A percentile compares a stretch with the other conserved stretches of the same genome.
phyloP scores from a whole-genome alignment of 2,888 invertebrate genomes.

The Megastigmus dorsalis region DNA sequence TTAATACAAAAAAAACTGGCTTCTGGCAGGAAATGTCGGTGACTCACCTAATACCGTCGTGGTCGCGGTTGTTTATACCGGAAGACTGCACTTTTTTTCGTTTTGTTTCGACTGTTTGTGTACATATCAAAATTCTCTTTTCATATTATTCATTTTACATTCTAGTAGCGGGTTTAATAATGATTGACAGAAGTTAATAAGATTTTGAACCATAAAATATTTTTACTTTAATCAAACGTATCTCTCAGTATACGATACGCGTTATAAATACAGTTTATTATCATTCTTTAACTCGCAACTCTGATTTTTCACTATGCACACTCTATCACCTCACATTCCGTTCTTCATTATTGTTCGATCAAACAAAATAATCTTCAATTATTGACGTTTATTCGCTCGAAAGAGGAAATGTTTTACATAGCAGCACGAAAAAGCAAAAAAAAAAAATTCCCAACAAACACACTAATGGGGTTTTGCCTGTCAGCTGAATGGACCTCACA shows the following conservation, averaged over 20 bases:
- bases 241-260: no score
- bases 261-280: no score
- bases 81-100: conserved; percentile 10
- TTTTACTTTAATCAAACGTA: no score
- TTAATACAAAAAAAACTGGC: conserved; percentile 33
- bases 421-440: conserved; percentile 13
- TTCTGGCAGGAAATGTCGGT: conserved; percentile 14
- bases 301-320: conserved; percentile 21
- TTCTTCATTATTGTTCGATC: not conserved
- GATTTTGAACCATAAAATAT: no score
- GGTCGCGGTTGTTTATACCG: conserved; percentile 27
- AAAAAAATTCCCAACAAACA: conserved; percentile 26
- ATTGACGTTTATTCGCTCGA: not conserved
- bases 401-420: conserved; percentile 10
- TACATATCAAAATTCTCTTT: conserved; percentile 46
- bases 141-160: not conserved
- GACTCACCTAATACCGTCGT: conserved; percentile 10
- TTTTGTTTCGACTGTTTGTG: conserved; percentile 17
- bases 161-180: conserved; percentile 10
- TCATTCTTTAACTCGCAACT: conserved; percentile 24
- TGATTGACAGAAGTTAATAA: no score
- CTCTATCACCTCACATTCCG: conserved; percentile 6
- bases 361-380: conserved; percentile 14
- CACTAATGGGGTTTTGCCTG: conserved; percentile 47
- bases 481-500: conserved; percentile 32